Base-by-base conservation (phyloP, 2,797 vertebrate genomes). In the Pseudocheirus occidentalis region DNA sequence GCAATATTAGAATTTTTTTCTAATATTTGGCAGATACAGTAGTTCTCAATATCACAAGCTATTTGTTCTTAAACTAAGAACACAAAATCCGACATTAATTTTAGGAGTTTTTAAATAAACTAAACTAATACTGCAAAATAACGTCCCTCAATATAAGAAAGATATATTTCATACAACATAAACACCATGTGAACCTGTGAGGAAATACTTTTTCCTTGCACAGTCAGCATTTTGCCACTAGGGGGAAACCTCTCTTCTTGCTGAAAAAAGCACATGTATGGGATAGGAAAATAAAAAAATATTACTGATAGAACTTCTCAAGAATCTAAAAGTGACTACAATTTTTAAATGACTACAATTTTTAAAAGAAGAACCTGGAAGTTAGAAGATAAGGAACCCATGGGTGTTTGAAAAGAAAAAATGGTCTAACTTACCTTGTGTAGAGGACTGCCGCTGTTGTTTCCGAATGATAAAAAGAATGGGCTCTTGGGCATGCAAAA, bases 401-500 rank as follows among this genome's bases (percentile, higher is more conserved):
- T 53, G 21, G 14, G 40, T 73, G 87, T 96, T 92, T 92, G 93
- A 92, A 66, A 94, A 93, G 31, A 93, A 95, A 94, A 96, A 87
- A 96, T 46, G 14, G 55, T 53, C 3, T 66, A 94, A 73, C 59
- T 98, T 97, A 99, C 99, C 99, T 99, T 99, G 99, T 92, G 99
- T 99, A 66, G 99, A 99, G 21, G 99, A 99, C 92, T 99, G 99
- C 91, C 99, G 99, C 98, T 99, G 99, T 94, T 99, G 99, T 97
- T 99, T 99, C 89, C 99, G 99, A 97, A 99, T 99, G 97, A 99
- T 99, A 98, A 99, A 99, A 91, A 99, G 99, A 98, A 99, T 99
- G 55, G 99, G 99, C 97, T 99, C 99, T 97, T 99, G 99, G 92
- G 99, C 99, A 18, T 99, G 99, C 95, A 99, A 99, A 55, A 99